Conservation (phyloP, 2,888 invertebrate species). For the Tenthredo amoena region DNA sequence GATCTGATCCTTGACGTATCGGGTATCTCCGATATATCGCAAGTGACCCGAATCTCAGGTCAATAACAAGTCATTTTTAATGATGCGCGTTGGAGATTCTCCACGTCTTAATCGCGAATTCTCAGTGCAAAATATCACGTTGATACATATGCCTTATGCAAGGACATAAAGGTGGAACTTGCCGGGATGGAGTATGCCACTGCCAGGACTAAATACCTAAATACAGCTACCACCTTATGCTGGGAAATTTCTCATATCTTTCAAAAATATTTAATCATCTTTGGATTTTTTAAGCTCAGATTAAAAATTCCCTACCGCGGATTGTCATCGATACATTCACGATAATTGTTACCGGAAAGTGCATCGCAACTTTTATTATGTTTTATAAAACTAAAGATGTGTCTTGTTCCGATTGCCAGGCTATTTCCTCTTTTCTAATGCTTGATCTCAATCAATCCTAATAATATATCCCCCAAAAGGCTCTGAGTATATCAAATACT, state of each 20-base stretch:
- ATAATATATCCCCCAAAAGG: not conserved
- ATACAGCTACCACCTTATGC: not conserved
- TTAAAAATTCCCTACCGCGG: not conserved
- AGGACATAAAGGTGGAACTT: conserved; percentile 62
- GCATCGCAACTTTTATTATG: not conserved
- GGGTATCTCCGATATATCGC: no score
- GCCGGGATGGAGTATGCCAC: conserved; percentile 60
- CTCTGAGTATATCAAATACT: not conserved
- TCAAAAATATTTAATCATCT: not conserved
- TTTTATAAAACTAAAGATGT: not conserved
- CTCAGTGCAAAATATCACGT: no score
- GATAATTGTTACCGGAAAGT: not conserved
- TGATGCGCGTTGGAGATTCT: no score
- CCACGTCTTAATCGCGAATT: no score
- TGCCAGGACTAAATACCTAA: conserved; percentile 58
- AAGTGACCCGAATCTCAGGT: no score
- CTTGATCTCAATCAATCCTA: not conserved
- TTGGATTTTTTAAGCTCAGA: not conserved
- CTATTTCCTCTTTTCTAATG: not conserved
- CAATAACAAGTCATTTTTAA: no score
- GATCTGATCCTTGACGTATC: no score
- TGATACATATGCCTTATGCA: conserved; percentile 58
- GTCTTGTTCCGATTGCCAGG: not conserved
- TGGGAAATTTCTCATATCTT: not conserved
- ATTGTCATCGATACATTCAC: not conserved